Evolutionary conservation across 2,797 vertebrate genomes (phyloP), one percentile per base, ranked within the genome.

Genomic region (Gorsachius magnificus): DNA sequence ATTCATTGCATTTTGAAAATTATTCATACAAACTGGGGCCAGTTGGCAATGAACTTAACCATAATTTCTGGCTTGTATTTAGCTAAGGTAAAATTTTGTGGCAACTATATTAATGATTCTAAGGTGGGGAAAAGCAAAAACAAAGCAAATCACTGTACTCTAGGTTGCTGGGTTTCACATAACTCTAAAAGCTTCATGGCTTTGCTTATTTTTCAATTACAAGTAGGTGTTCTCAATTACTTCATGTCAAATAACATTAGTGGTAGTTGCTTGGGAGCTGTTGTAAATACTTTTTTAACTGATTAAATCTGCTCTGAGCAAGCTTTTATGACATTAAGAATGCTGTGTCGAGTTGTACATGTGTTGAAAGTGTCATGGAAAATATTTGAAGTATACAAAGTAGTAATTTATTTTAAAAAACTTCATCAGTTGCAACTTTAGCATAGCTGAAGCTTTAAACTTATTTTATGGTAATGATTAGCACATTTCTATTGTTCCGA

Each of bases 71-170:
- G 51, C 63, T 83, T 51, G 24, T 51, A 13, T 83, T 83, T 83
- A 84, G 68, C 81, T 82, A 88, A 93, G 92, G 95, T 94, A 51
- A 81, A 92, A 80, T 46, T 74, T 50, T 71, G 48, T 91, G 64
- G 70, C 5, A 9, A 70, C n/a, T 53, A 3, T 38, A 20, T 68
- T 85, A 51, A 89, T 65, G 69, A 51, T 93, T 81, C 51, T 89
- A 63, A 93, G 60, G 60, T 74, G 60, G 69, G 35, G 46, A 33
- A 89, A 64, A 78, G 72, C 6, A 63, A 58, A 90, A 83, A 6
- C 68, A 93, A 90, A 89, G 78, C 21, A 85, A 29, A 61, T 80
- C 77, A 36, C 70, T 86, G 48, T 72, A 26, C 66, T 94, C 43
- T 16, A 56, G 18, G 9, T 74, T 82, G 17, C 68, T 90, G 31